Conservation (phyloP, 1,140 invertebrate species). For the Nasonia vitripennis region DNA sequence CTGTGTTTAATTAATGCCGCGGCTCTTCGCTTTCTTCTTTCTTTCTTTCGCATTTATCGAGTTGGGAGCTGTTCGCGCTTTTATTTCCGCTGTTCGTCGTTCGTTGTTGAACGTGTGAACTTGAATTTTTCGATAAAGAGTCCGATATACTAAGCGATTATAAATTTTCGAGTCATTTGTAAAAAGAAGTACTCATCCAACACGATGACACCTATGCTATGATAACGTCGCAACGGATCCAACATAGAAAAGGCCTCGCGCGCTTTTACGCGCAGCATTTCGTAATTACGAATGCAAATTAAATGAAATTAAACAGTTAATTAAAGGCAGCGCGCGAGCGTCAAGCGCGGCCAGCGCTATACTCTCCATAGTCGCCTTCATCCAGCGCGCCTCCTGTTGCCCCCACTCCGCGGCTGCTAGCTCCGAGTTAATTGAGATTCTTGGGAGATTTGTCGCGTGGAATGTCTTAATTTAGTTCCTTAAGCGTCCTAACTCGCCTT, state of each 20-base stretch:
- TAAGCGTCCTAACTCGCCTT: constrained; percentile 75
- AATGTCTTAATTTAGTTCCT: constrained; percentile 77
- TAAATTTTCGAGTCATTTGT: no score
- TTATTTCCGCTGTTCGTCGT: no score
- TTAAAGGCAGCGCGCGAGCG: constrained; percentile 64
- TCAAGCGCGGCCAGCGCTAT: not conserved
- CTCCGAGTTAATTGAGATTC: constrained; percentile 75
- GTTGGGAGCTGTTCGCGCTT: no score
- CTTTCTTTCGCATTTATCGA: not conserved
- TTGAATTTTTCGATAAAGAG: no score
- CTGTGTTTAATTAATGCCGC: not conserved
- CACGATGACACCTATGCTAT: no score
- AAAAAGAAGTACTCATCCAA: no score
- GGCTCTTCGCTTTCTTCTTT: not conserved
- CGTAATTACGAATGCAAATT: constrained; percentile 72
- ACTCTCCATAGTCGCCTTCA: not conserved
- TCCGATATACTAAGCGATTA: no score
- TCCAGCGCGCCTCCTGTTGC: not conserved
- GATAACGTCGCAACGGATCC: no score
- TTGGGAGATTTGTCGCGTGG: constrained; percentile 75
- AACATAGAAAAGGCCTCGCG: not conserved
- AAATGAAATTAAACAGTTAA: constrained; percentile 76
- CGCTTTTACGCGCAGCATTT: constrained; percentile 51
- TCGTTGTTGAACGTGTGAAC: no score
- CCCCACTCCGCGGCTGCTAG: constrained; percentile 33